These are phyloP conservation scores for Microplitis mediator DNA, from an alignment of 1,140 invertebrate species.

Conservation along the genomic window DNA sequence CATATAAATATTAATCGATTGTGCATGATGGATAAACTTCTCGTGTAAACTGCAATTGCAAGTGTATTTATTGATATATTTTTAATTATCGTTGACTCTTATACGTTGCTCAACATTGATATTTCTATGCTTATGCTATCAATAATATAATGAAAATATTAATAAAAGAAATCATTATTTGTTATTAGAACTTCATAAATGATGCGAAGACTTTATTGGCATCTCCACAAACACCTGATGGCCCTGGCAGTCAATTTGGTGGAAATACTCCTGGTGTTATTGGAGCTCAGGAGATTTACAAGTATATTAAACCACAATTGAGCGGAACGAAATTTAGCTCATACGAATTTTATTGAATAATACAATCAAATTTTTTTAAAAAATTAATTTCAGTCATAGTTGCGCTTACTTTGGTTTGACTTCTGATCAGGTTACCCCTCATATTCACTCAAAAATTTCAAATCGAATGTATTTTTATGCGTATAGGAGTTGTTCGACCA, in stretches of 20 bases:
- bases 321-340: too few species aligned
- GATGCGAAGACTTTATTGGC: constrained; percentile 79
- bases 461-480: too few species aligned
- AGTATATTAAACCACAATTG: constrained; percentile 59
- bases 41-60: neutral
- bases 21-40: constrained; percentile 4
- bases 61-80: neutral
- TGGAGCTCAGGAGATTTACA: constrained; percentile 91
- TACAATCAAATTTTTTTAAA: too few species aligned
- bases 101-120: neutral
- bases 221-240: constrained; percentile 73
- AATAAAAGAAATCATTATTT: neutral
- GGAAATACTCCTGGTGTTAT: constrained; percentile 88
- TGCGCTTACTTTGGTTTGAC: too few species aligned
- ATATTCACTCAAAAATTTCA: too few species aligned
- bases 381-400: too few species aligned
- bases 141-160: constrained; percentile 24
- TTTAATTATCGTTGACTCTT: neutral
- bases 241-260: constrained; percentile 62
- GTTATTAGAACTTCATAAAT: constrained; percentile 75
- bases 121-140: neutral
- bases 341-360: too few species aligned
- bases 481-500: too few species aligned
- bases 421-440: too few species aligned
- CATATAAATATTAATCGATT: constrained; percentile 4